Evolutionary conservation across 1,140 invertebrate genomes (phyloP).

Genomic region (Calosoma granatense): DNA sequence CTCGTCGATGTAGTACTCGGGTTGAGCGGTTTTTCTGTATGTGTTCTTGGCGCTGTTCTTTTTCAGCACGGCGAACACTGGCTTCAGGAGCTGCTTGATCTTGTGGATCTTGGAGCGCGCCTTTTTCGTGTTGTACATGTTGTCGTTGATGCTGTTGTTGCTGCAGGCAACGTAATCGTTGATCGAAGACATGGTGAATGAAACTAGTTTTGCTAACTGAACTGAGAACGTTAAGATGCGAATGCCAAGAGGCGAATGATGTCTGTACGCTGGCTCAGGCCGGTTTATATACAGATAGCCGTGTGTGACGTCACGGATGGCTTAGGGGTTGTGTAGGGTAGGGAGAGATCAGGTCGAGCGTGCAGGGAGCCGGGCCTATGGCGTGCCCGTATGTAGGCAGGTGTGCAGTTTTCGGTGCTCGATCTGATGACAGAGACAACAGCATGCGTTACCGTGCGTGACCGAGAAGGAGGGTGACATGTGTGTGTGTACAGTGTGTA

Average conservation of each 20-base stretch:
- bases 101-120: slow-evolving; percentile 28
- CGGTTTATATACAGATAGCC: slow-evolving; percentile 23
- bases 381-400: slow-evolving; percentile 28
- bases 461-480: slow-evolving; percentile 20
- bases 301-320: slow-evolving; percentile 26
- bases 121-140: slow-evolving; percentile 31
- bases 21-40: slow-evolving; percentile 27
- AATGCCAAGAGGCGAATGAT: slow-evolving; percentile 21
- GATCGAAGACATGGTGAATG: slow-evolving; percentile 27
- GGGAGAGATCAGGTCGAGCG: slow-evolving; percentile 19
- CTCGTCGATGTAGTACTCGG: slow-evolving; percentile 24
- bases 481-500: too few species aligned
- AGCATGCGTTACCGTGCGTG: slow-evolving; percentile 14
- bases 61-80: slow-evolving; percentile 23
- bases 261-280: slow-evolving; percentile 11
- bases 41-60: slow-evolving; percentile 25
- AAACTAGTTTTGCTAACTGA: slow-evolving; percentile 5
- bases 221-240: slow-evolving; percentile 11
- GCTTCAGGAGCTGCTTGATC: slow-evolving; percentile 30
- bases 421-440: slow-evolving; percentile 20
- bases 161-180: slow-evolving; percentile 26
- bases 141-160: slow-evolving; percentile 33
- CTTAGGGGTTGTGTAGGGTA: slow-evolving; percentile 25
- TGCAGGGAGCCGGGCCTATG: slow-evolving; percentile 28
- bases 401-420: slow-evolving; percentile 28